These are phyloP conservation scores for Onychostruthus taczanowskii DNA, from an alignment of 2,113 vertebrate species.

Conservation along the genomic window DNA sequence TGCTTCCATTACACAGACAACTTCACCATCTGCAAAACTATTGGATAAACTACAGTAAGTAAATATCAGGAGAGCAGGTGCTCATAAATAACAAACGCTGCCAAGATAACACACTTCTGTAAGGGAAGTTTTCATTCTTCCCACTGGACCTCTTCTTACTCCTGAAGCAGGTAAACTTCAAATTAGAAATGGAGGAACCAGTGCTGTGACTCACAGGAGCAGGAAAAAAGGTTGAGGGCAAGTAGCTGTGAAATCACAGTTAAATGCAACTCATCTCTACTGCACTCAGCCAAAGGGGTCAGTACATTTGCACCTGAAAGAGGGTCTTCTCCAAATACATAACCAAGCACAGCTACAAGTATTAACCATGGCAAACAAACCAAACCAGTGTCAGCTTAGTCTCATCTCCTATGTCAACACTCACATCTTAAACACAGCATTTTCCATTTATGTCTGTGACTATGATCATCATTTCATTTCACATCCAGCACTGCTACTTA, in stretches of 20 bases:
- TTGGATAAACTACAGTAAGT: conserved; percentile 47
- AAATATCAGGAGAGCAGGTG: conserved; percentile 66
- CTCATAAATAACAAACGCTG: conserved; percentile 29
- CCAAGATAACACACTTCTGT: neutral
- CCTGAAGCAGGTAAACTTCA: neutral
- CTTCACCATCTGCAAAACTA: conserved; percentile 56
- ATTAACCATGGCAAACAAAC: neutral
- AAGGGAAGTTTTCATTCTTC: neutral
- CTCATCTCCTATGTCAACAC: neutral
- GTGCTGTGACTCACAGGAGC: neutral
- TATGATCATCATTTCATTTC: neutral
- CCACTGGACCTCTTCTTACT: neutral
- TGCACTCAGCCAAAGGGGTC: neutral
- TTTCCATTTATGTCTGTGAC: neutral
- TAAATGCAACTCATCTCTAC: neutral
- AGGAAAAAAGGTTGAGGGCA: neutral
- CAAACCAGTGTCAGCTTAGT: neutral
- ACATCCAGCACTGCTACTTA: neutral
- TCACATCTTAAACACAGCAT: neutral
- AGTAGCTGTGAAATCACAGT: neutral
- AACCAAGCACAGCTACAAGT: neutral
- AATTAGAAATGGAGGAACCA: neutral
- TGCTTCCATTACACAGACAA: conserved; percentile 51
- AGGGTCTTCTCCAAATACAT: neutral
- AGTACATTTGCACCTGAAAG: neutral